Evolutionary conservation across 2,888 invertebrate species (phyloP).

Genomic region (Alloscopus bannaensis): DNA sequence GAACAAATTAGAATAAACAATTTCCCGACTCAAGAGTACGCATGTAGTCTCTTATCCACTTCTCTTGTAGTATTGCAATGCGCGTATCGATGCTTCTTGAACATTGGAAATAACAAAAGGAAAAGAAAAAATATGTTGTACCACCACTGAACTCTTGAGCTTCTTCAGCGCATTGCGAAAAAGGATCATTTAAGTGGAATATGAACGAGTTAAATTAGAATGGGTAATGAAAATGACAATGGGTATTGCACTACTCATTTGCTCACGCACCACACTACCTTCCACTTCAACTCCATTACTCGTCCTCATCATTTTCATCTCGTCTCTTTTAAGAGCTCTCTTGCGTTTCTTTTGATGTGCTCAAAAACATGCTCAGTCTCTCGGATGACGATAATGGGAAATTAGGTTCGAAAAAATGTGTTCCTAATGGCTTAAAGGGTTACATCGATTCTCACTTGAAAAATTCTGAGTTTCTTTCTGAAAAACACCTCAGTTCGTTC

Average conservation of each 20-base stretch:
- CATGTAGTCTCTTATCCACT: conserved; percentile 1
- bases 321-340: conserved; percentile 1
- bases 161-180: no score
- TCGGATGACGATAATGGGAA: conserved; percentile 20
- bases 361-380: not conserved
- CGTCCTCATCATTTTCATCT: no score
- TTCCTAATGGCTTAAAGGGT: conserved; percentile 24
- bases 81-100: conserved; percentile 30
- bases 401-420: conserved; percentile 33
- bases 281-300: no score
- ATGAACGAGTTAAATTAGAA: conserved; percentile 9
- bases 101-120: no score
- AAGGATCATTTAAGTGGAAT: conserved; percentile 13
- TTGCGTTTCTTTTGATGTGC: no score
- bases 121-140: no score
- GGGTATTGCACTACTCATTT: no score
- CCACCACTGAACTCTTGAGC: no score
- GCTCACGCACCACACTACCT: no score
- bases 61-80: conserved; percentile 17
- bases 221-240: not conserved
- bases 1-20: conserved; percentile 17
- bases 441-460: no score
- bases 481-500: no score
- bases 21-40: not conserved
- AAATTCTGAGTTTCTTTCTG: no score